Base-by-base conservation (phyloP, 2,888 invertebrate genomes). In the Lysandra coridon region DNA sequence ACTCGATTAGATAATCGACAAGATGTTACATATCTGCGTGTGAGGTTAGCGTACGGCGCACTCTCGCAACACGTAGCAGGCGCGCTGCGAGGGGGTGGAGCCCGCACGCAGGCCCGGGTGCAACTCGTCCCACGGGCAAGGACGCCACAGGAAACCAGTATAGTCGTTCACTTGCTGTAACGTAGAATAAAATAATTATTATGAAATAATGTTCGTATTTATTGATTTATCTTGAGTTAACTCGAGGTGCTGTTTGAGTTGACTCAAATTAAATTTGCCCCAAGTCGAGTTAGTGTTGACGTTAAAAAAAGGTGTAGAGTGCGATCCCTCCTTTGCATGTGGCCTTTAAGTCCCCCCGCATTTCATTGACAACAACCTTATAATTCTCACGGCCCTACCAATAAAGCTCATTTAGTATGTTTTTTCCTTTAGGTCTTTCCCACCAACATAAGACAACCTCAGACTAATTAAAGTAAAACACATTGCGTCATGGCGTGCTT, bases 91-190 rank as follows among this genome's bases (percentile, higher is more conserved):
- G 1, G 81, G 78, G 1, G 87, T 40, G 14, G 89, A 81, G n/a
- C 85, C 85, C 4, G 84, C 80, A 0, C 87, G 86, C 10, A 94
- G 86, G 0, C 86, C 92, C 0, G 89, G 86, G 80, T 86, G 93
- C 23, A 92, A 83, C 0, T 82, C 77, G 6, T 69, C 5, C 88
- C 89, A 89, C 2, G 85, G 49, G 0, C 78, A 77, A 0, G 91
- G 90, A 17, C 78, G 62, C 92, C 92, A 93, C 14, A 83, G 80
- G 83, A 87, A 88, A 6, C 86, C 84, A 0, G 88, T 86, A 83
- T 83, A 87, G 37, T 85, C 83, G 84, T 89, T 92, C 80, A 92
- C 87, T 84, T 91, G 85, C 94, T 94, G 85, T 0, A 60, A 14
- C 33, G 10, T 4, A 57, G 76, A 10, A 10, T 64, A 10, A 10